These are phyloP conservation scores for Cosmopolites sordidus DNA, from an alignment of 2,888 invertebrate species.

Conservation along the genomic window DNA sequence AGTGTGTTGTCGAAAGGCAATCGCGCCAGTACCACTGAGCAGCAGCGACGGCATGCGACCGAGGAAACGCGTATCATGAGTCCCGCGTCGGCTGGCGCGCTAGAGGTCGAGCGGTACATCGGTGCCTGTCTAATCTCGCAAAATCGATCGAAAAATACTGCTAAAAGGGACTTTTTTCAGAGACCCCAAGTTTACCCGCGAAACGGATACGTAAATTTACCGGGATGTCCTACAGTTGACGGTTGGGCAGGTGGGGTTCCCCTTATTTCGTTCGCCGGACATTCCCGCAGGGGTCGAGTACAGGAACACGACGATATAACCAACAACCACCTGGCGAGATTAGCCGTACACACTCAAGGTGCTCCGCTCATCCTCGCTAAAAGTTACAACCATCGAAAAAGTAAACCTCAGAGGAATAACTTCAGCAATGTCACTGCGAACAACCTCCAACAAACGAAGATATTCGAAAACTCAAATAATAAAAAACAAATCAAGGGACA, in stretches of 20 bases:
- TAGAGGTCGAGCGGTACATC: constrained; percentile 61
- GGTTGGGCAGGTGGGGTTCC: constrained; percentile 75
- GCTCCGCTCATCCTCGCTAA: constrained; percentile 76
- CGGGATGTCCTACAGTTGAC: constrained; percentile 51
- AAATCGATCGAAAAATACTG: constrained; percentile 29
- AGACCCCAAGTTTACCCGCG: constrained; percentile 34
- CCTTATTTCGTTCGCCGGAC: constrained; percentile 72
- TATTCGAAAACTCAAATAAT: constrained; percentile 32
- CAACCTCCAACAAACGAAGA: constrained; percentile 29
- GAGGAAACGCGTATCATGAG: constrained; percentile 54
- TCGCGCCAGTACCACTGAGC: constrained; percentile 5
- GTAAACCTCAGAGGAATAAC: constrained; percentile 37
- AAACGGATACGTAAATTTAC: constrained; percentile 32
- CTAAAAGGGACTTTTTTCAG: constrained; percentile 27
- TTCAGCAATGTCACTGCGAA: constrained; percentile 22
- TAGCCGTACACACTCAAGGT: constrained; percentile 80
- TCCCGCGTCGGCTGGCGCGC: constrained; percentile 62
- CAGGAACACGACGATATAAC: constrained; percentile 14
- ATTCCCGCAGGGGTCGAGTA: constrained; percentile 39
- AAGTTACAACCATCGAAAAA: constrained; percentile 52
- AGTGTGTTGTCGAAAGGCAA: constrained; percentile 24
- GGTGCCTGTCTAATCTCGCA: constrained; percentile 57
- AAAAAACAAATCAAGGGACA: constrained; percentile 33
- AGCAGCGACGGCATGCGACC: constrained; percentile 30
- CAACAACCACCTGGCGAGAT: constrained; percentile 56